Conservation (phyloP, 2,797 vertebrate species). For the Mergus octosetaceus region DNA sequence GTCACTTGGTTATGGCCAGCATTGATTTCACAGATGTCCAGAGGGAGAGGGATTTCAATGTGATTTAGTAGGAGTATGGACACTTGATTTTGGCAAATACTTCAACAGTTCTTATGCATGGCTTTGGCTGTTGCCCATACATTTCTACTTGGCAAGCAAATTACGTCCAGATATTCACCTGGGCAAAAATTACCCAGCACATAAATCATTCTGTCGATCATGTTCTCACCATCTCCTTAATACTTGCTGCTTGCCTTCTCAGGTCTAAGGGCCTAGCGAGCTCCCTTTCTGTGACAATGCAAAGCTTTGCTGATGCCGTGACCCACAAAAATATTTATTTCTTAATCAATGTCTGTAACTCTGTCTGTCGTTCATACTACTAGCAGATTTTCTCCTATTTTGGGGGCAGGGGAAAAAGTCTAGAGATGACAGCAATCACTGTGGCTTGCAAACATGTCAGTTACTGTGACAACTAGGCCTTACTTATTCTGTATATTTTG, state of each 20-base stretch:
- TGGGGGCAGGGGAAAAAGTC: background rate
- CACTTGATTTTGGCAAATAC: background rate
- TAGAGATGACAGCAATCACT: background rate
- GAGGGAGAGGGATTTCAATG: background rate
- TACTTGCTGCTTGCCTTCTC: background rate
- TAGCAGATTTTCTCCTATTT: background rate
- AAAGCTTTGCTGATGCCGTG: background rate
- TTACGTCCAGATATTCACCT: background rate
- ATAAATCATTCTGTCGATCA: fast-evolving
- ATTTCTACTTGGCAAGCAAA: background rate
- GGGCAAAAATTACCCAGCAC: background rate
- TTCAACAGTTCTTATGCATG: background rate
- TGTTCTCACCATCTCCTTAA: background rate
- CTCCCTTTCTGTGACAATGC: fast-evolving
- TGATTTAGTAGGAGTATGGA: background rate
- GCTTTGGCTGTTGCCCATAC: background rate
- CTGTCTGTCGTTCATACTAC: background rate
- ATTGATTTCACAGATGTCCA: background rate
- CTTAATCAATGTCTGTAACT: background rate
- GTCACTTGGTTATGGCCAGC: background rate
- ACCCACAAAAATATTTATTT: background rate
- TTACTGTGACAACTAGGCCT: background rate
- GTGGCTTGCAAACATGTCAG: background rate
- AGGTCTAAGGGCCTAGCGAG: background rate
- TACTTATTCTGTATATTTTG: background rate